A percentile compares a stretch with the other conserved stretches of the same genome.
phyloP scores from a whole-genome alignment of 2,888 invertebrate species.

The Tetheella fluctuosa region DNA sequence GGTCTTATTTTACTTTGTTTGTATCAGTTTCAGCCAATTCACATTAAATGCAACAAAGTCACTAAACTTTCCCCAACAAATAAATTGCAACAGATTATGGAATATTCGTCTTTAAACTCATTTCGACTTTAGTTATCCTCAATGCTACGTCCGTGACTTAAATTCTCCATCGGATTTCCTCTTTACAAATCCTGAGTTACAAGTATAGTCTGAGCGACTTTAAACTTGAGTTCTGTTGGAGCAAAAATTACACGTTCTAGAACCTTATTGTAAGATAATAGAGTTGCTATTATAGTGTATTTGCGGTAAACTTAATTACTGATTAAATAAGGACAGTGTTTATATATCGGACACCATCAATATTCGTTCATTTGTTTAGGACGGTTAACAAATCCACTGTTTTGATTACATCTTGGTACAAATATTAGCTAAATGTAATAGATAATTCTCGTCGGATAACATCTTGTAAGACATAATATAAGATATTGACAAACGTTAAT shows the following conservation, averaged over 20 bases:
- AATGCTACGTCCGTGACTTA: conserved; percentile 3
- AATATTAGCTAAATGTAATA: no score
- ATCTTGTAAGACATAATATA: no score
- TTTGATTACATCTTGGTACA: not conserved
- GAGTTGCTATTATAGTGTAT: not conserved
- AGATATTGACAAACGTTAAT: no score
- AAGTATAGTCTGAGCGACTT: conserved; percentile 3
- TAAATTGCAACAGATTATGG: not conserved
- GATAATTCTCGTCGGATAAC: no score
- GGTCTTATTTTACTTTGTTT: no score
- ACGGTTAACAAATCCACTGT: not conserved
- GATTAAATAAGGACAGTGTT: not conserved
- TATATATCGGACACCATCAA: not conserved
- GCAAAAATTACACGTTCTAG: not conserved
- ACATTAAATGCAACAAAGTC: not conserved
- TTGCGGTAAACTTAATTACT: not conserved
- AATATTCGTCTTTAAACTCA: not conserved
- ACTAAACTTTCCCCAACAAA: not conserved
- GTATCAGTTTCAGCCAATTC: not conserved
- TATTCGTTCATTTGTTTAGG: not conserved
- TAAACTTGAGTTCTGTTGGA: not conserved
- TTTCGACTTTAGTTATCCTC: not conserved
- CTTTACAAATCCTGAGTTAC: conserved; percentile 9
- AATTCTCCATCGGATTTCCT: conserved; percentile 6
- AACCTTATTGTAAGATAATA: not conserved